Evolutionary conservation across 2,113 vertebrate species (phyloP).

Genomic region (Sakesphorus luctuosus): DNA sequence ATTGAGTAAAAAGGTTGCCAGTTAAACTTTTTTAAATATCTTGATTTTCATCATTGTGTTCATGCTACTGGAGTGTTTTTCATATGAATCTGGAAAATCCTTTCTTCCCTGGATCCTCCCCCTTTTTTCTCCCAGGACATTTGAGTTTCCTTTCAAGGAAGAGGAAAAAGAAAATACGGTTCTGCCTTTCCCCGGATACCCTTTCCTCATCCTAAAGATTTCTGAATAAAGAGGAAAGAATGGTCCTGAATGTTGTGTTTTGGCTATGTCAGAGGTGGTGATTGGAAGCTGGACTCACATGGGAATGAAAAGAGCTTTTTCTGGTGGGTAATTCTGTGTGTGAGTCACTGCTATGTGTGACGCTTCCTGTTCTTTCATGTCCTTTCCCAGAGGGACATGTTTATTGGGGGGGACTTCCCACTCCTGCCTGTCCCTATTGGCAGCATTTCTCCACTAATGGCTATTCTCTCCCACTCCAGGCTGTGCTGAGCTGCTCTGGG

Average conservation of each 20-base stretch:
- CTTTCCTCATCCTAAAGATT: not conserved
- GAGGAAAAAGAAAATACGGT: slow-evolving; percentile 48
- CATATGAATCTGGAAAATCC: slow-evolving; percentile 25
- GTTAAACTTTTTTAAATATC: slow-evolving; percentile 28
- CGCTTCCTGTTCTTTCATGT: slow-evolving; percentile 31
- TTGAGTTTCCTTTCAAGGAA: slow-evolving; percentile 32
- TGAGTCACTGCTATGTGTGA: not conserved
- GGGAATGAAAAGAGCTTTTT: slow-evolving; percentile 1
- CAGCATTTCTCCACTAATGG: fast-evolving
- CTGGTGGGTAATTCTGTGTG: not conserved
- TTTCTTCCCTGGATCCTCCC: not conserved
- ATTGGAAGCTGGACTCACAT: not conserved
- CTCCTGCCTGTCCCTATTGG: not conserved
- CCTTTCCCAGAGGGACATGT: not conserved
- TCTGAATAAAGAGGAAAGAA: slow-evolving; percentile 65
- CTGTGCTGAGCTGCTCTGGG: not conserved
- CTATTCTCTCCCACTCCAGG: not conserved
- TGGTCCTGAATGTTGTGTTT: not conserved
- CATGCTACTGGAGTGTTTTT: slow-evolving; percentile 43
- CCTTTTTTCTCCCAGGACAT: not conserved
- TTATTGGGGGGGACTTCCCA: not conserved
- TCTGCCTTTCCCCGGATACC: not conserved
- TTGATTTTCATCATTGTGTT: slow-evolving; percentile 37
- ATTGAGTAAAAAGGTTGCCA: slow-evolving; percentile 44
- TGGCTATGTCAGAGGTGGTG: not conserved